Evolutionary conservation across 2,797 vertebrate species (phyloP).

Genomic region (Coregonus suidteri): DNA sequence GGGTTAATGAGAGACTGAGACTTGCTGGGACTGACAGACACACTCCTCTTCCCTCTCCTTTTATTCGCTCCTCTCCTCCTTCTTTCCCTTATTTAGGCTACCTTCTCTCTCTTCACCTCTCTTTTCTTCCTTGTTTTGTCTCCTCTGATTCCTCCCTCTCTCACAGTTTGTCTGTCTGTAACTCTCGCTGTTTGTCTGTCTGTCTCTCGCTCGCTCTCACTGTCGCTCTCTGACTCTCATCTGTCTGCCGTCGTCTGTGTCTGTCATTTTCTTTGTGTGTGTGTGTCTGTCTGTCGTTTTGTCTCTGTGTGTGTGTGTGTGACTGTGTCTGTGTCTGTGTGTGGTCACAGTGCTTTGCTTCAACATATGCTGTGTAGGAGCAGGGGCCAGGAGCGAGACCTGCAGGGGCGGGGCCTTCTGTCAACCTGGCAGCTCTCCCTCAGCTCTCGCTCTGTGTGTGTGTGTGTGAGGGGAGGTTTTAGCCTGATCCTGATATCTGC

Average conservation of each 20-base stretch:
- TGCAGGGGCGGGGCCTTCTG: slow-evolving; percentile 58
- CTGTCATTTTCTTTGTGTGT: background rate
- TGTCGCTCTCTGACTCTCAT: slow-evolving; percentile 11
- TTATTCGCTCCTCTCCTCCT: background rate
- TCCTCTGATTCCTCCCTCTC: background rate
- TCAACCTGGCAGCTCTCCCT: slow-evolving; percentile 51
- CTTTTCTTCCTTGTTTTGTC: background rate
- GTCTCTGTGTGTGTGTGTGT: background rate
- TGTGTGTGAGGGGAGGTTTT: slow-evolving; percentile 24
- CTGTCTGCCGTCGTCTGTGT: background rate
- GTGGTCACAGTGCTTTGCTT: slow-evolving; percentile 3
- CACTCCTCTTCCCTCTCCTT: background rate
- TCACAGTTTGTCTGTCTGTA: background rate
- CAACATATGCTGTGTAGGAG: slow-evolving; percentile 52
- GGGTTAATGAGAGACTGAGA: too few species aligned
- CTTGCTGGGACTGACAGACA: background rate
- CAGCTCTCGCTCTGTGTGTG: slow-evolving; percentile 23
- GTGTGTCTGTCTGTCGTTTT: slow-evolving; percentile 12
- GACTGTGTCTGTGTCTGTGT: slow-evolving; percentile 15
- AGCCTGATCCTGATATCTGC: slow-evolving; percentile 42
- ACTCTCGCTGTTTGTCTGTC: background rate
- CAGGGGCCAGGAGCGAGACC: slow-evolving; percentile 39
- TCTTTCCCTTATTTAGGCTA: background rate
- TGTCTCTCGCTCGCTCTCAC: background rate
- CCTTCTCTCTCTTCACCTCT: background rate